A percentile compares a stretch with the other conserved stretches of the same genome.
These are phyloP conservation scores for Nibea albiflora DNA, from an alignment of 2,113 vertebrate species.

Conservation along the genomic window DNA sequence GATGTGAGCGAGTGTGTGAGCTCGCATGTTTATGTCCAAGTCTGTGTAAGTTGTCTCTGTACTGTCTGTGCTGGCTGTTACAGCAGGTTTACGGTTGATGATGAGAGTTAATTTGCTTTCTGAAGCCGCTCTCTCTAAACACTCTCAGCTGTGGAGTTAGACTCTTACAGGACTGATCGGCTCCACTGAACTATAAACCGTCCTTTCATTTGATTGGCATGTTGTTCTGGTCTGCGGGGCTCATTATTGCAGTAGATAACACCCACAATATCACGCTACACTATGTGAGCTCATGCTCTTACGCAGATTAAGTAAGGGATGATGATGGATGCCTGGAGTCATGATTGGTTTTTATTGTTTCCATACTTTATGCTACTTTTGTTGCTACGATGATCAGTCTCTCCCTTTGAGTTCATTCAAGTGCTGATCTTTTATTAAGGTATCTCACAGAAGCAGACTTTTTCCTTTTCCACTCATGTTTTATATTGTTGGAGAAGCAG, in stretches of 20 bases:
- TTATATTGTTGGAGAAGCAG: not conserved
- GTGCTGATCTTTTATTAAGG: slow-evolving; percentile 1
- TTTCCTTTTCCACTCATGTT: not conserved
- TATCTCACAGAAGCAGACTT: not conserved
- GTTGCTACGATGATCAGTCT: slow-evolving; percentile 14
- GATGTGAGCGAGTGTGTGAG: slow-evolving; percentile 39
- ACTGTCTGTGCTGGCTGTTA: slow-evolving; percentile 39
- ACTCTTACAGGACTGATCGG: slow-evolving; percentile 38
- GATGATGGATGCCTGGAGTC: slow-evolving; percentile 32
- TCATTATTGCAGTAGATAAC: slow-evolving; percentile 54
- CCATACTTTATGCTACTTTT: slow-evolving; percentile 45
- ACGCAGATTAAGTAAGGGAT: slow-evolving; percentile 22
- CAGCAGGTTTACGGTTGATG: slow-evolving; percentile 38
- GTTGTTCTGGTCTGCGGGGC: slow-evolving; percentile 39
- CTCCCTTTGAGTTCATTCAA: slow-evolving; percentile 17
- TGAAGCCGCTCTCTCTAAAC: slow-evolving; percentile 41
- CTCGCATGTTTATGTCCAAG: slow-evolving; percentile 44
- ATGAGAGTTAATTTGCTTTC: slow-evolving; percentile 42
- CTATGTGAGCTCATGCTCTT: slow-evolving; percentile 29
- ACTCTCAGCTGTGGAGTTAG: slow-evolving; percentile 60
- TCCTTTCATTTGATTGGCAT: slow-evolving; percentile 46
- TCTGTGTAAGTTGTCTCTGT: slow-evolving; percentile 35
- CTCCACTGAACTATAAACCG: slow-evolving; percentile 47
- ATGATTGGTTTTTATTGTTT: slow-evolving; percentile 45
- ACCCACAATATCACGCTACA: slow-evolving; percentile 32